These are phyloP conservation scores for Clitarchus hookeri DNA, from an alignment of 2,888 invertebrate genomes.

Conservation along the genomic window DNA sequence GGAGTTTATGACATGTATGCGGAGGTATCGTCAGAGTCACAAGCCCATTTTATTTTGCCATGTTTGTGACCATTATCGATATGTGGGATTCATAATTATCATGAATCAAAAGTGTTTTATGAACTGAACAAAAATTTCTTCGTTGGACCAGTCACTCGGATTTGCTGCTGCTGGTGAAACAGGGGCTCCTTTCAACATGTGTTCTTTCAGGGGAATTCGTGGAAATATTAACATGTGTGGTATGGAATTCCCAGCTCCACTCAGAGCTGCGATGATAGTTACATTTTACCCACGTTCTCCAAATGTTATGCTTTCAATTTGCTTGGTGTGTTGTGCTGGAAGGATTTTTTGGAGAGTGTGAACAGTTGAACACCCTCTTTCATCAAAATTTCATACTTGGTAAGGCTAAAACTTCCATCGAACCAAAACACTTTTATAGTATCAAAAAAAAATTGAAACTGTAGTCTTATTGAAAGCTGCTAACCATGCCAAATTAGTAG, in stretches of 20 bases:
- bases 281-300: constrained; percentile 48
- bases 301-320: constrained; percentile 52
- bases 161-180: constrained; percentile 48
- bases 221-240: constrained; percentile 53
- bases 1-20: constrained; percentile 50
- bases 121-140: constrained; percentile 44
- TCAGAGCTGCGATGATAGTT: constrained; percentile 45
- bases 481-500: constrained; percentile 42
- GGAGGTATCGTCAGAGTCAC: constrained; percentile 49
- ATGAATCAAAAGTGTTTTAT: constrained; percentile 45
- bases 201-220: constrained; percentile 42
- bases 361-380: constrained; percentile 53
- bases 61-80: constrained; percentile 44
- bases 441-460: constrained; percentile 44
- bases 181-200: constrained; percentile 50
- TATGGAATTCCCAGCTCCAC: constrained; percentile 50
- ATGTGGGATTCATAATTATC: constrained; percentile 48
- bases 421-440: constrained; percentile 41
- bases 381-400: constrained; percentile 52
- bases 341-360: constrained; percentile 51
- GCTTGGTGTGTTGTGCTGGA: constrained; percentile 51
- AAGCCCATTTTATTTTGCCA: constrained; percentile 49
- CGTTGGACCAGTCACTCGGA: constrained; percentile 47
- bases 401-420: constrained; percentile 33
- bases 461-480: constrained; percentile 45